Base-by-base conservation (phyloP, 37 sponge, comb jelly and placozoan genomes). In the Sycon ciliatum region DNA sequence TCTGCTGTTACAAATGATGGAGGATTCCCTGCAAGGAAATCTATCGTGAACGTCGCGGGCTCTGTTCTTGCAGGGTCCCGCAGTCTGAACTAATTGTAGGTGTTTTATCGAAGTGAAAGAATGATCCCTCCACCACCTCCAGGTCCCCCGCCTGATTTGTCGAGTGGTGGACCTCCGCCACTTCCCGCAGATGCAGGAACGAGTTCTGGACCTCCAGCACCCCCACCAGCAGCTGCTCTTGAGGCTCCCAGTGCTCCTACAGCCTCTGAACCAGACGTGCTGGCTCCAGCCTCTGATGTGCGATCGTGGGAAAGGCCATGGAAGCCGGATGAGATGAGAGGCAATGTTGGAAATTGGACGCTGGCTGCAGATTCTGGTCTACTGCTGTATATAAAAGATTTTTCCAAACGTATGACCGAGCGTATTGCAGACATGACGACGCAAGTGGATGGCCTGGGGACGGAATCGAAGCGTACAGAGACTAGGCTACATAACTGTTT, bases 331-430 rank as follows among this genome's bases (percentile, higher is more conserved):
- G 80, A 89, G 56, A n/a, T 89, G 65, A 76, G 63, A 72, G 61
- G 76, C 1, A 71, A 57, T 0, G 53, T 60, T 33, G 52, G 66
- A 38, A 36, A 60, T 20, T 89, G 90, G 90, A 85, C 75, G 9
- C 77, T 89, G 34, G 90, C 90, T 0, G 65, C 83, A 27, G 90
- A 89, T 78, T 80, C 90, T 29, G 90, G 90, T 40, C 87, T 89
- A 65, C 74, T 91, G 63, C 65, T 75, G 22, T 74, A 83, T 56
- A 27, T 91, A 37, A 83, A 83, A 63, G 89, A 91, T 29, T 80
- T 81, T 31, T 86, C 88, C 1, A 74, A 86, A 73, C 53, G 65
- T 2, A 60, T 91, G 78, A 40, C 67, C 22, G 39, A 70, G 6
- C 69, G 67, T 26, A 87, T 82, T 0, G 72, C 78, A 2, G 88